Evolutionary conservation across 2,888 invertebrate species (phyloP).

Genomic region (Temnothorax unifasciatus): DNA sequence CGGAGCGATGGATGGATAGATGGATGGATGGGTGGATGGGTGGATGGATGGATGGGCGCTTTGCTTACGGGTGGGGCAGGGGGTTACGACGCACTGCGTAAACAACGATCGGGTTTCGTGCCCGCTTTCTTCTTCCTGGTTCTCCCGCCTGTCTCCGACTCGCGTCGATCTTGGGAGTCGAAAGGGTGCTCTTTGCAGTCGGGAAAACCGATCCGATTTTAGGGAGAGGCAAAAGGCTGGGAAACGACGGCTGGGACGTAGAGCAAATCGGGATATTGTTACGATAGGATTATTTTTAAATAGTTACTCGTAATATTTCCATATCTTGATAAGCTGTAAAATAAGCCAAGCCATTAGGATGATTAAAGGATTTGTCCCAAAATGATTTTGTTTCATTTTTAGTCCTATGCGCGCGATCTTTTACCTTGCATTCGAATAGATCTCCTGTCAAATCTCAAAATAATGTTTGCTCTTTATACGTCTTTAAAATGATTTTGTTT

Average conservation of each 20-base stretch:
- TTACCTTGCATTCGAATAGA: not conserved
- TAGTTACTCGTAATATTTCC: not conserved
- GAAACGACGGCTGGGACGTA: not conserved
- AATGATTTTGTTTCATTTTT: not conserved
- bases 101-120: conserved; percentile 85
- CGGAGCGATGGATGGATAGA: conserved; percentile 70
- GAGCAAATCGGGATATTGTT: conserved; percentile 11
- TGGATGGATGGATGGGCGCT: conserved; percentile 75
- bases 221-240: conserved; percentile 42
- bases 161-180: conserved; percentile 55
- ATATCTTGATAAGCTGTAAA: not conserved
- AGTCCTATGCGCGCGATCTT: not conserved
- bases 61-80: conserved; percentile 85
- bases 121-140: conserved; percentile 66
- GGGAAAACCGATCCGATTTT: conserved; percentile 78
- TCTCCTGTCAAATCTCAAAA: not conserved
- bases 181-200: conserved; percentile 73
- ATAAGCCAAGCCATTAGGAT: not conserved
- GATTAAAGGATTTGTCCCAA: not conserved
- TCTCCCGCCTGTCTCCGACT: conserved; percentile 52
- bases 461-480: not conserved
- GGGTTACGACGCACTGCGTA: conserved; percentile 81
- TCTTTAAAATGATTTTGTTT: not conserved
- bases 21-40: conserved; percentile 51
- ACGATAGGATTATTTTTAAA: conserved; percentile 9